Evolutionary conservation across 2,888 invertebrate species (phyloP), one percentile per base, ranked within the genome.

Genomic region (Drosophila flavopinicola): DNA sequence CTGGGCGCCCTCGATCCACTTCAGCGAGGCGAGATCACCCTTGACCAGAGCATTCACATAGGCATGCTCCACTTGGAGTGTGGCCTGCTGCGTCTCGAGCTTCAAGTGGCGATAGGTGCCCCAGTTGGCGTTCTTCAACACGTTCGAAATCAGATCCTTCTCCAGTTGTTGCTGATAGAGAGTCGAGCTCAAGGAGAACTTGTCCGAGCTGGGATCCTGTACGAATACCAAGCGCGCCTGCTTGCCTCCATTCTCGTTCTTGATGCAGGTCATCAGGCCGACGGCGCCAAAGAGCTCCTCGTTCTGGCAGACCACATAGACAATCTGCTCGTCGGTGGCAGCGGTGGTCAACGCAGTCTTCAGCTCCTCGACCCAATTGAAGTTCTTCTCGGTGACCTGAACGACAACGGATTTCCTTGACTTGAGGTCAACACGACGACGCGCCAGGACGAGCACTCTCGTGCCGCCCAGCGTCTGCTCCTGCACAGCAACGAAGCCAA

Each of bases 31-130:
- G 75, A 99, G 93, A 92, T 99, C 99, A 56, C 99, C 99, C 88
- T 98, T 94, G 11, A 95, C 95, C 78, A 98, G 91, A 1, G 98
- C 96, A 92, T 99, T 99, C 47, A 99, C 96, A 91, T 97, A 99
- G 10, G 99, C 99, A 92, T 98, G 97, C 90, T 97, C 96, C 54
- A 97, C 96, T 90, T 94, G 93, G 23, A 93, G 75, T 71, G 92
- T 88, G 15, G 90, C 90, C 6, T 87, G 78, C 42, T 90, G 89
- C 2, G 87, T 79, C 76, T 94, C 94, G 60, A 96, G 91, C 71
- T 92, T 92, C 66, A 98, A 91, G 90, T 99, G 98, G 25, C 97
- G 93, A 92, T 94, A 97, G 39, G 94, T 93, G 75, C 99, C 99
- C 97, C 97, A 98, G 20, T 93, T 93, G 49, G 95, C 95, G 80